Base-by-base conservation (phyloP, 2,888 invertebrate genomes). In the Galerucella calmariensis region DNA sequence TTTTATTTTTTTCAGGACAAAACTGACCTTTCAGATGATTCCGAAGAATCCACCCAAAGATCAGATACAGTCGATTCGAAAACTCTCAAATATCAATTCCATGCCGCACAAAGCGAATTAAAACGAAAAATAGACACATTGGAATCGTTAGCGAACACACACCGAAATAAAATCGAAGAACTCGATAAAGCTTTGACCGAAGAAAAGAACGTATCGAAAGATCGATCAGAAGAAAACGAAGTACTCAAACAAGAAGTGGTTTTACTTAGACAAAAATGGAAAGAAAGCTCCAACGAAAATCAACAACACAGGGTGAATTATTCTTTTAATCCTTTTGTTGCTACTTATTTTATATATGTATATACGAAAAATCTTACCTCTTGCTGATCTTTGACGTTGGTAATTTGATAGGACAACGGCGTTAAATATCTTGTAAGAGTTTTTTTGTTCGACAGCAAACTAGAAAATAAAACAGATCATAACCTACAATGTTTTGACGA, bases 221-320 rank as follows among this genome's bases (percentile, higher is more conserved):
- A 82, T 66, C 79, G 83, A 73, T 69, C 79, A 6, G 80, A 82
- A 69, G 85, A 86, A 75, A 83, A 84, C 59, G 83, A 83, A 58
- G 69, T 77, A 16, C 74, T 88, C 46, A 82, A 82, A 71, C 81
- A 85, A 62, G 85, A 88, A 77, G 73, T 87, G 56, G 72, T 73
- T 9, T 75, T 81, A 65, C 85, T 88, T 46, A 87, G 89, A 77
- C 88, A 89, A 79, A 83, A 84, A 67, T 87, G 86, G 75, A 89
- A 89, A 80, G 88, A 89, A 78, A 88, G 86, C 75, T 86, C 86
- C 75, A 89, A 88, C 79, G 89, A 90, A 82, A 88, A 88, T 41
- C 88, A 88, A 77, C 88, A 88, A 78, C 83, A 90, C 74, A 86
- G 82, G 88, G 89, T 85, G 85, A 84, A 81, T 84, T 24, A 76